These are phyloP conservation scores for Ceuthmochares aereus DNA, from an alignment of 2,113 vertebrate genomes.

Conservation along the genomic window DNA sequence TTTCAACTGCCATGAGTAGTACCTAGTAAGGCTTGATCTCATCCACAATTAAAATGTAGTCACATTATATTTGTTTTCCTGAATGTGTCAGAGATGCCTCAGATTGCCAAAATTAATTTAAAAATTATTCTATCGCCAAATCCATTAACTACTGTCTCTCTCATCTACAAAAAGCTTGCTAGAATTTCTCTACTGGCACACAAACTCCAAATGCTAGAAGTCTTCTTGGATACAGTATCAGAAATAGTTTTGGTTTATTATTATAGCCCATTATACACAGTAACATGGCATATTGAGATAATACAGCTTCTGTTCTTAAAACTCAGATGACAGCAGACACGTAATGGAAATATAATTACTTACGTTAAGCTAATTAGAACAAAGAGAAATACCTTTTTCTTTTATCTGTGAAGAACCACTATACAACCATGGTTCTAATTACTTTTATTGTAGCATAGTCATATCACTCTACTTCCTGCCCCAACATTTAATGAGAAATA, in stretches of 20 bases:
- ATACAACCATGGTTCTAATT: not conserved
- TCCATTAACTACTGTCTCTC: not conserved
- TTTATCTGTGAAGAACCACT: not conserved
- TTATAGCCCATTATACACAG: not conserved
- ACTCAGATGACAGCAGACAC: not conserved
- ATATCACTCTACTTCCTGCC: not conserved
- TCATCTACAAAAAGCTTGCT: not conserved
- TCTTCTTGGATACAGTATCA: not conserved
- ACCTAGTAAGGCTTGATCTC: not conserved
- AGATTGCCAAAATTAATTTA: not conserved
- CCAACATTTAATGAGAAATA: not conserved
- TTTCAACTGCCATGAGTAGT: not conserved
- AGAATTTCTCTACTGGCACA: not conserved
- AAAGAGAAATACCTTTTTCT: not conserved
- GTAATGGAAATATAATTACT: not conserved
- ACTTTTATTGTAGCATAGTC: not conserved
- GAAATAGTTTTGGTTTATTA: not conserved
- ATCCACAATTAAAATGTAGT: not conserved
- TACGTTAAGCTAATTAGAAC: not conserved
- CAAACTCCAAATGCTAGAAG: not conserved
- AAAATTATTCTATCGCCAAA: not conserved
- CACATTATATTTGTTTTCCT: not conserved
- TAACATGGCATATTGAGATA: not conserved
- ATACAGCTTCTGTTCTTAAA: not conserved
- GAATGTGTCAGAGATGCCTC: not conserved